A percentile compares a stretch with the other conserved stretches of the same genome.
These are phyloP conservation scores for Pseudopleuronectes americanus DNA, from an alignment of 2,797 vertebrate species.

Conservation along the genomic window DNA sequence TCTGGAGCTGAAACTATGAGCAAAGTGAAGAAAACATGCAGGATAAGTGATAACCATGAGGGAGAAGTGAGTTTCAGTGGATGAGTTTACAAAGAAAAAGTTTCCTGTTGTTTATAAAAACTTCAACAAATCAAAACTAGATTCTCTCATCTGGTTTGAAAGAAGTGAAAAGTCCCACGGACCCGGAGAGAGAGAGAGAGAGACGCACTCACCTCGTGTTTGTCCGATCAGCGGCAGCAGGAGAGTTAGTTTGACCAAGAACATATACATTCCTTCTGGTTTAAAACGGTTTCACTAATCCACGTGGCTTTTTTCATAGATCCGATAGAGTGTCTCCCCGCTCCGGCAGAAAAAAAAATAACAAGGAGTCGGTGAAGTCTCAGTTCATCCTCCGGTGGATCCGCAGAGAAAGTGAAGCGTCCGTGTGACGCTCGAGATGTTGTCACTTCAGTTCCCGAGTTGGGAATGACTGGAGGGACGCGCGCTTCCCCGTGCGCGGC, in stretches of 20 bases:
- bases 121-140: too few species aligned
- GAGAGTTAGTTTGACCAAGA: conserved; percentile 81
- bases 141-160: too few species aligned
- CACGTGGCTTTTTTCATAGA: conserved; percentile 83
- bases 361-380: conserved; percentile 11
- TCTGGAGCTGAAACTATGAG: too few species aligned
- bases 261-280: conserved; percentile 86
- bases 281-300: conserved; percentile 75
- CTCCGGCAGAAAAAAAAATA: conserved; percentile 45
- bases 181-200: too few species aligned
- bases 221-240: conserved; percentile 78
- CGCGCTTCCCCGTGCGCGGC: conserved; percentile 64
- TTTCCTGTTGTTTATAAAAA: too few species aligned
- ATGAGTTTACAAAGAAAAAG: too few species aligned
- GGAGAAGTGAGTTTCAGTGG: too few species aligned
- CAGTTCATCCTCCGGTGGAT: conserved; percentile 64
- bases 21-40: too few species aligned
- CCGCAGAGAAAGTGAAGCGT: conserved; percentile 52
- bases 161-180: too few species aligned
- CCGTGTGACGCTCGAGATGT: conserved; percentile 55
- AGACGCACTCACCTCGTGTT: conserved; percentile 76
- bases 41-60: too few species aligned
- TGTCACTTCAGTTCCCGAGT: conserved; percentile 67
- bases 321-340: conserved; percentile 72
- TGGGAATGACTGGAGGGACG: conserved; percentile 74